Base-by-base conservation (phyloP, 1,140 invertebrate genomes). In the Copidosoma floridanum region DNA sequence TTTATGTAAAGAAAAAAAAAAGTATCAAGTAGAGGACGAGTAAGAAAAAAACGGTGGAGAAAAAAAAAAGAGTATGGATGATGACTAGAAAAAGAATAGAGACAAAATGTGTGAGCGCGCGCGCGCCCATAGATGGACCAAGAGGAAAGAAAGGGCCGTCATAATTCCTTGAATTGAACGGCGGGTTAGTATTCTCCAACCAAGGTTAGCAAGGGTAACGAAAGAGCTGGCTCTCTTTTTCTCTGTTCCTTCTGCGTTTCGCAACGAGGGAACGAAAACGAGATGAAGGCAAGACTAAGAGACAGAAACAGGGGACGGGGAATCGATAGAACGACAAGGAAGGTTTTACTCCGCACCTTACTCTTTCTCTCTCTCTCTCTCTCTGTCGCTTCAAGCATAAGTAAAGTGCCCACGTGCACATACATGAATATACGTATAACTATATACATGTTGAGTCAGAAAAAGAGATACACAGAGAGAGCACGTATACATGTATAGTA, bases 131-230 rank as follows among this genome's bases (percentile, higher is more conserved):
- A 65, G 63, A 48, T 66, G 63, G 56, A 47, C 26, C 56, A 57
- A 61, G 60, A 67, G 66, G 65, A 66, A 66, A 63, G 63, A 68
- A 63, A 68, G 68, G 68, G 67, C 68, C 68, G 65, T 73, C 69
- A 76, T 78, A 76, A 76, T 78, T 78, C 73, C 74, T 75, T 75
- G 74, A 77, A 75, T 76, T 72, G 76, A 76, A 75, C 73, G 70
- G 69, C 69, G 71, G 73, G 72, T 77, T 76, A n/a, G n/a, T n/a
- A 73, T 77, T 75, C 72, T 72, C 67, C 65, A n/a, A 71, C 74
- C 74, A 77, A 77, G 75, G 74, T 76, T 76, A 75, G 64, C 67
- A 60, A 67, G 69, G 63, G 48, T 57, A 55, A 63, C 38, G 53
- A 55, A 40, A 64, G 52, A 65, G 52, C 54, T 54, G n/a, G 32